phyloP scores from a whole-genome alignment of 2,113 vertebrate genomes.

The Ictalurus furcatus region DNA sequence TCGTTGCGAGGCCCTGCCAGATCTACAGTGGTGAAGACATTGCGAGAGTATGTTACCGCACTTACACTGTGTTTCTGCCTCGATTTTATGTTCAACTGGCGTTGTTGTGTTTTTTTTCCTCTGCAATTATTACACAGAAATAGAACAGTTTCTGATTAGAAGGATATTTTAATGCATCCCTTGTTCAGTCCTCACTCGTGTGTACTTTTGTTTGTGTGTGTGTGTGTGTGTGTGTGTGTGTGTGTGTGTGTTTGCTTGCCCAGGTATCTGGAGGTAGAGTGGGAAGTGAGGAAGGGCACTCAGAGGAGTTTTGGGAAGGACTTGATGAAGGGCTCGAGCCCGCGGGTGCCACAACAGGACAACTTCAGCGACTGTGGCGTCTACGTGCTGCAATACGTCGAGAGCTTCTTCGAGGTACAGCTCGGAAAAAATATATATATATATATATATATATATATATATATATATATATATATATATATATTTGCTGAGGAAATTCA shows the following conservation, averaged over 20 bases:
- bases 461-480: no score
- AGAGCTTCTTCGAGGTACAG: constrained; percentile 96
- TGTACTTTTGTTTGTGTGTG: background rate
- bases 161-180: background rate
- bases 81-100: background rate
- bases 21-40: constrained; percentile 91
- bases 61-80: background rate
- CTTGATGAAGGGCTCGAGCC: constrained; percentile 93
- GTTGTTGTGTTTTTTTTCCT: background rate
- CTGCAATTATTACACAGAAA: background rate
- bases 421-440: no score
- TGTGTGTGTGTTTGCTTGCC: constrained; percentile 25
- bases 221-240: constrained; percentile 29
- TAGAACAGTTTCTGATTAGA: background rate
- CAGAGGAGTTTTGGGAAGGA: constrained; percentile 93
- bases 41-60: constrained; percentile 87
- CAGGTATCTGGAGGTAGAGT: constrained; percentile 97
- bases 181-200: background rate
- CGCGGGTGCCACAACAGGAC: constrained; percentile 96
- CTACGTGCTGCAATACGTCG: constrained; percentile 94
- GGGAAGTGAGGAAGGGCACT: constrained; percentile 89
- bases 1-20: constrained; percentile 90
- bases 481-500: background rate
- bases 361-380: constrained; percentile 99
- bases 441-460: no score